phyloP scores from a whole-genome alignment of 2,888 invertebrate species.

The Tetragonula carbonaria region DNA sequence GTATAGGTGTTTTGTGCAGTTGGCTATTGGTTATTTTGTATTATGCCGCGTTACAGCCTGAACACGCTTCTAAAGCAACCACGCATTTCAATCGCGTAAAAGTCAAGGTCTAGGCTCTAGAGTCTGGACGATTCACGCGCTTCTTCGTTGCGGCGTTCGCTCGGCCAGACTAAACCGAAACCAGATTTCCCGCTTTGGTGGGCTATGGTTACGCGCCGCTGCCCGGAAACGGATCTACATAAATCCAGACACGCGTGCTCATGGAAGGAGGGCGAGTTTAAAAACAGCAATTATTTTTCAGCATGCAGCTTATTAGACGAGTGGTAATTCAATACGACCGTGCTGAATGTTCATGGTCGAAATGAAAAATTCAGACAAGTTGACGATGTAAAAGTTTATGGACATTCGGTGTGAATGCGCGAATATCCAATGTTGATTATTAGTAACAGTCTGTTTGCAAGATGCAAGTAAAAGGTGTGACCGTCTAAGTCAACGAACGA shows the following conservation, averaged over 20 bases:
- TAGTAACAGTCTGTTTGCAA: constrained; percentile 38
- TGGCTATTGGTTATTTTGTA: not conserved
- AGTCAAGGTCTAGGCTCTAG: constrained; percentile 31
- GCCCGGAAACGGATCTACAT: constrained; percentile 75
- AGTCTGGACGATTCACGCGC: constrained; percentile 26
- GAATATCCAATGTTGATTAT: constrained; percentile 4
- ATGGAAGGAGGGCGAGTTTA: constrained; percentile 69
- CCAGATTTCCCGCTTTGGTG: constrained; percentile 67
- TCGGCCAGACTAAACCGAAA: constrained; percentile 57
- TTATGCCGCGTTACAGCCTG: not conserved
- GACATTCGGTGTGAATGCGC: constrained; percentile 5
- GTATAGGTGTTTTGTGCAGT: not conserved
- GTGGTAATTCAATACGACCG: not conserved
- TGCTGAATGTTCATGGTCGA: not conserved
- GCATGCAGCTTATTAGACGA: constrained; percentile 39
- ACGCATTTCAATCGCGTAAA: constrained; percentile 39
- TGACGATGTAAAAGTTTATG: not conserved
- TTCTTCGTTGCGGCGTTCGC: constrained; percentile 33
- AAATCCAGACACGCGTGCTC: constrained; percentile 63
- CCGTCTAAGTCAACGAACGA: constrained; percentile 17
- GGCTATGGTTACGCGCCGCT: constrained; percentile 74
- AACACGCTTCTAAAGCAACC: not conserved
- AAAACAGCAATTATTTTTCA: constrained; percentile 66
- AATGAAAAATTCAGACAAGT: not conserved
- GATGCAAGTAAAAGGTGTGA: constrained; percentile 10